Conservation (phyloP, 2,113 vertebrate species). For the Haemorhous mexicanus region DNA sequence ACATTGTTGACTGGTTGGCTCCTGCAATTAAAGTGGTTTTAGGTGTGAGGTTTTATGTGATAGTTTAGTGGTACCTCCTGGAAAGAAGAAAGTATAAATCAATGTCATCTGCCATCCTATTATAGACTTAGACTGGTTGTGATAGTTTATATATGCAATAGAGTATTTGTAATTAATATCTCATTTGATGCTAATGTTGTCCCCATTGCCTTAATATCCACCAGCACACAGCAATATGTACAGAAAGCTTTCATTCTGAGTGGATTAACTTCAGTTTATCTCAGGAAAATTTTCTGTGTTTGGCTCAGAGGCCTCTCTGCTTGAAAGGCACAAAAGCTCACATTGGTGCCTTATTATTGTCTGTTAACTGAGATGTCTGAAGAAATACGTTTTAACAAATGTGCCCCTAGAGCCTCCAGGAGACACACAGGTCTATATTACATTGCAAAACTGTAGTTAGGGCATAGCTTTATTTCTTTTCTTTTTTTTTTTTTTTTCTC, state of each 20-base stretch:
- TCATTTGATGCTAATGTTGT: background rate
- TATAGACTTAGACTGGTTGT: background rate
- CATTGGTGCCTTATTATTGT: background rate
- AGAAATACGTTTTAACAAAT: background rate
- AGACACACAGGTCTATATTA: background rate
- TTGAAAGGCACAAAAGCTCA: background rate
- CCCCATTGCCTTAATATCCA: background rate
- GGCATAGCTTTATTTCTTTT: background rate
- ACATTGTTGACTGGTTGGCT: background rate
- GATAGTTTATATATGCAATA: background rate
- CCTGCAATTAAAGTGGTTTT: background rate
- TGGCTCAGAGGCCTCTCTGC: background rate
- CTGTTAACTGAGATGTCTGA: background rate
- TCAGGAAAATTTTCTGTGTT: background rate
- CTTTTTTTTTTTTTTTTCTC: rapidly evolving
- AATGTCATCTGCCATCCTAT: background rate
- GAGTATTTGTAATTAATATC: background rate
- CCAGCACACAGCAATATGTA: background rate
- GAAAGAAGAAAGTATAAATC: background rate
- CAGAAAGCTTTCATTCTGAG: background rate
- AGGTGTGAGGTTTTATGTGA: background rate
- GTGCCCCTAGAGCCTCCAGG: background rate
- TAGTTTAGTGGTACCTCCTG: background rate
- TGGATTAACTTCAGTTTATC: background rate
- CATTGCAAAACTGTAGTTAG: background rate